phyloP scores from a whole-genome alignment of 2,888 invertebrate species.

The Podabrus alpinus region DNA sequence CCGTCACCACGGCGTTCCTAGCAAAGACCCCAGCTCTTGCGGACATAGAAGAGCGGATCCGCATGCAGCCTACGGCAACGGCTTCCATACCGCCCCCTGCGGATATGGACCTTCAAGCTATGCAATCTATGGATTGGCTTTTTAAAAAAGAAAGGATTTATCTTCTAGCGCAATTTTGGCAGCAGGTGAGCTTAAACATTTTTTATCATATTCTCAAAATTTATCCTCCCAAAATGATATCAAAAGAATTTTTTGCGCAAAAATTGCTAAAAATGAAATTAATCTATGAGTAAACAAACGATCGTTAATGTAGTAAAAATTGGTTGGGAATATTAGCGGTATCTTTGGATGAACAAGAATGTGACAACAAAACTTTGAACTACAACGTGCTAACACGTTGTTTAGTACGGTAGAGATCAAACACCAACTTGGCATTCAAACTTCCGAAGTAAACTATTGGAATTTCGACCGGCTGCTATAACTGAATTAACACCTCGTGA shows the following conservation, averaged over 20 bases:
- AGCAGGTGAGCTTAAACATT: conserved; percentile 75
- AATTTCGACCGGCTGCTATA: conserved; percentile 30
- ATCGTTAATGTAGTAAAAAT: neutral
- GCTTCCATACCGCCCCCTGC: conserved; percentile 63
- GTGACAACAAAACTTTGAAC: conserved; percentile 28
- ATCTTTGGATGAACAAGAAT: conserved; percentile 16
- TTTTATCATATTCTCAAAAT: conserved; percentile 48
- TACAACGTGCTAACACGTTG: conserved; percentile 25
- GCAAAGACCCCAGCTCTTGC: conserved; percentile 42
- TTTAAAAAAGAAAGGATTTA: conserved; percentile 95
- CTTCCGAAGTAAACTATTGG: conserved; percentile 30
- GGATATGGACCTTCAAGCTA: conserved; percentile 91
- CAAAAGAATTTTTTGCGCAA: neutral
- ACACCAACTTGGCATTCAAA: conserved; percentile 28
- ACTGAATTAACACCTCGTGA: conserved; percentile 31
- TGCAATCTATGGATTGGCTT: conserved; percentile 96
- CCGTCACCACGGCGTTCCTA: conserved; percentile 41
- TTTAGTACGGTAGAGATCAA: conserved; percentile 26
- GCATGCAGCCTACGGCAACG: conserved; percentile 76
- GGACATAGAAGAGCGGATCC: conserved; percentile 53
- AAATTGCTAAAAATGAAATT: neutral
- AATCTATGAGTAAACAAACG: neutral
- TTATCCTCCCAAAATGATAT: neutral
- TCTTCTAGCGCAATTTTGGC: conserved; percentile 93
- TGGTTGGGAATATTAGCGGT: conserved; percentile 11